Percentiles rank a stretch among this genome's conserved stretches.
These are phyloP conservation scores for Plagodis dolabraria DNA, from an alignment of 2,888 invertebrate species.

Conservation along the genomic window DNA sequence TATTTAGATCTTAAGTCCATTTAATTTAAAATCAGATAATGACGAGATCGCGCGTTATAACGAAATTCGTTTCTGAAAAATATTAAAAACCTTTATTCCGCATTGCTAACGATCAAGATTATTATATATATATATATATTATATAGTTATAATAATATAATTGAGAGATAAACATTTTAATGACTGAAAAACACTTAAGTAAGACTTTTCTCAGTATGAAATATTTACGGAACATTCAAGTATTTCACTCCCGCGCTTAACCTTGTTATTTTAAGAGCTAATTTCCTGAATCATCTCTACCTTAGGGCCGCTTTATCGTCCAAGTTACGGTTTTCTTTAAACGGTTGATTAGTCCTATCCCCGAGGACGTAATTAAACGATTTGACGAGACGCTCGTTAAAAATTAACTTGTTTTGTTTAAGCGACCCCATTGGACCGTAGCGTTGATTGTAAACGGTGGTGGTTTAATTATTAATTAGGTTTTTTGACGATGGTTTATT, in stretches of 20 bases:
- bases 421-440: constrained; percentile 28
- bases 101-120: no score
- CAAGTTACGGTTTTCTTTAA: constrained; percentile 53
- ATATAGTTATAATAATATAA: no score
- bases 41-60: no score
- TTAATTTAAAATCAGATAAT: no score
- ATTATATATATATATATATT: no score
- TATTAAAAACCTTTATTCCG: no score
- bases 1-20: no score
- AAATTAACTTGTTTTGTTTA: constrained; percentile 69
- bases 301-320: constrained; percentile 57
- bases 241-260: constrained; percentile 1
- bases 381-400: constrained; percentile 68
- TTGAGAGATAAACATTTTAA: no score
- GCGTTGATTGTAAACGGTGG: constrained; percentile 27
- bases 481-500: neutral
- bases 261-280: constrained; percentile 42
- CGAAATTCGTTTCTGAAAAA: no score
- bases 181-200: no score
- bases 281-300: constrained; percentile 59
- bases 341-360: constrained; percentile 66
- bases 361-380: constrained; percentile 70
- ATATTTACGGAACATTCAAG: constrained; percentile 10
- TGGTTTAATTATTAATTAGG: constrained; percentile 28
- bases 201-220: neutral